Percentiles rank a stretch among this genome's conserved stretches.
Conservation (phyloP, 2,113 vertebrate genomes). For the Phasianus colchicus region DNA sequence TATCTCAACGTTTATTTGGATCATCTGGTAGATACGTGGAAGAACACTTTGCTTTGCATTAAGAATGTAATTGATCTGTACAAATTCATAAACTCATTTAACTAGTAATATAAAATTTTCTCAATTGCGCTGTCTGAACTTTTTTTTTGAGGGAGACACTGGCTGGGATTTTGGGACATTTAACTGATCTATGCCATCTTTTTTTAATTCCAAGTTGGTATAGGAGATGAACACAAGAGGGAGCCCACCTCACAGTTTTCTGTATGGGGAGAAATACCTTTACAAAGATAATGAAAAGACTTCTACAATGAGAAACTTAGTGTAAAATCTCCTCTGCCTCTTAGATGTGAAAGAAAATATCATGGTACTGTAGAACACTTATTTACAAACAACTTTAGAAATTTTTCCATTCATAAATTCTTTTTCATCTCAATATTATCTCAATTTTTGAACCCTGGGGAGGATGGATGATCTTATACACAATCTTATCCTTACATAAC, state of each 20-base stretch:
- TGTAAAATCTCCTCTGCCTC: background rate
- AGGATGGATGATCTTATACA: background rate
- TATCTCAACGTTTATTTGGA: background rate
- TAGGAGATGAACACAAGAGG: slow-evolving; percentile 52
- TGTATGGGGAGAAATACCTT: background rate
- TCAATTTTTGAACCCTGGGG: accelerated
- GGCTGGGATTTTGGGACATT: background rate
- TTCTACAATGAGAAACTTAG: background rate
- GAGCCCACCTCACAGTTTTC: slow-evolving; percentile 49
- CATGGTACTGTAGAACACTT: background rate
- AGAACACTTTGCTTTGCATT: background rate
- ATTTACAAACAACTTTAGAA: background rate
- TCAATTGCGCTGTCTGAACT: background rate
- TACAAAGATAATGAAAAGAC: background rate
- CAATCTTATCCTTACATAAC: background rate
- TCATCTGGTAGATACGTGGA: background rate
- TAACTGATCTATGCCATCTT: background rate
- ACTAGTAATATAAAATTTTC: background rate
- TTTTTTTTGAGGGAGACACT: background rate
- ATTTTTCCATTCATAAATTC: background rate
- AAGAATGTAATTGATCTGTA: background rate
- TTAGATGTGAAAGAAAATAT: background rate
- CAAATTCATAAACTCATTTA: background rate
- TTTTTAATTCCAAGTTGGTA: background rate
- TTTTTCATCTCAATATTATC: background rate